Percentiles rank a stretch among this genome's conserved stretches.
Conservation (phyloP, 2,888 invertebrate species). For the Lepidocyrtinus sp. region DNA sequence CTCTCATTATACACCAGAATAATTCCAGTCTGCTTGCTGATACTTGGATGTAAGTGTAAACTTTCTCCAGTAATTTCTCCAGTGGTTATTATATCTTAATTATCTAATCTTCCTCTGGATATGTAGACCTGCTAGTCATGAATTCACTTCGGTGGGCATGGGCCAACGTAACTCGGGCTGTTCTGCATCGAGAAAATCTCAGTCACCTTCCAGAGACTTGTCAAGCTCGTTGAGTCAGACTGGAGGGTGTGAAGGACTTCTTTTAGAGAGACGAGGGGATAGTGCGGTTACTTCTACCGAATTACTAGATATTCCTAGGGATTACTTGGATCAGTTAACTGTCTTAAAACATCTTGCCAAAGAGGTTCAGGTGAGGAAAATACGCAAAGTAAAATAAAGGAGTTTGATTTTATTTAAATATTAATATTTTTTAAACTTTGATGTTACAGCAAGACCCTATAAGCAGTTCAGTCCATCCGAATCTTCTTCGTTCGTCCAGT, state of each 20-base stretch:
- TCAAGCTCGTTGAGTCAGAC: slow-evolving; percentile 52
- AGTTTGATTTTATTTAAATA: neutral
- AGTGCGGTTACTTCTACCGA: slow-evolving; percentile 75
- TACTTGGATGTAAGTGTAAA: slow-evolving; percentile 68
- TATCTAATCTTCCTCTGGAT: neutral
- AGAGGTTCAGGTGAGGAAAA: slow-evolving; percentile 77
- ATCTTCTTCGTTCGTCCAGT: slow-evolving; percentile 71
- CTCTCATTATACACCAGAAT: slow-evolving; percentile 85
- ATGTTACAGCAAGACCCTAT: slow-evolving; percentile 67
- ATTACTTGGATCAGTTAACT: slow-evolving; percentile 87
- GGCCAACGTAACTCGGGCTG: slow-evolving; percentile 62
- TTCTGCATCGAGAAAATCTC: slow-evolving; percentile 58
- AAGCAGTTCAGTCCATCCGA: slow-evolving; percentile 58
- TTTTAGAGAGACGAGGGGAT: slow-evolving; percentile 49
- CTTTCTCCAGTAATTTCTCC: neutral
- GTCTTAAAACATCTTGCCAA: slow-evolving; percentile 88
- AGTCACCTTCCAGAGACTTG: slow-evolving; percentile 54
- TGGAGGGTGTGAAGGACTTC: slow-evolving; percentile 51
- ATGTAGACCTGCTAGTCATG: slow-evolving; percentile 70
- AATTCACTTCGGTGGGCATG: slow-evolving; percentile 69
- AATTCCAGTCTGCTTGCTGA: slow-evolving; percentile 69
- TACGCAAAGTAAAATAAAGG: neutral
- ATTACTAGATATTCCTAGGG: slow-evolving; percentile 88
- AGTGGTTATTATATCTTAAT: neutral
- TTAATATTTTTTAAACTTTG: slow-evolving; percentile 1